Percentiles rank a stretch among this genome's conserved stretches.
phyloP scores from a whole-genome alignment of 2,797 vertebrate genomes.

The Crocidura indochinensis region DNA sequence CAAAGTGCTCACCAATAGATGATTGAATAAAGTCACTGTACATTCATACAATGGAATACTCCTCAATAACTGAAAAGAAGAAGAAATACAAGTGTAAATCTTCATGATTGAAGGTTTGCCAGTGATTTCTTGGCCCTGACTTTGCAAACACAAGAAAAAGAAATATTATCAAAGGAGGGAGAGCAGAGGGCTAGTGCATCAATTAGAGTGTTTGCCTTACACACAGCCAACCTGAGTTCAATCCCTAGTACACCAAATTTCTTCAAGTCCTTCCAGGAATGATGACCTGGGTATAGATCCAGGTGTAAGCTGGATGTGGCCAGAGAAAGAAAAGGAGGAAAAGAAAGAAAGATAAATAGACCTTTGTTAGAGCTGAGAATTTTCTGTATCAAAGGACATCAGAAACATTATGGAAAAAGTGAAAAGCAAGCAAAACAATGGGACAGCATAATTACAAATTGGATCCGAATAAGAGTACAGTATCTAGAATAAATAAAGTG shows the following conservation, averaged over 20 bases:
- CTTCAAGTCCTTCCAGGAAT: no score
- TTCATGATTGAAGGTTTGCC: not conserved
- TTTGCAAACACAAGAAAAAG: slow-evolving; percentile 19
- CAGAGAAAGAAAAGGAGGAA: no score
- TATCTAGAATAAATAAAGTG: slow-evolving; percentile 54
- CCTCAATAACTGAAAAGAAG: no score
- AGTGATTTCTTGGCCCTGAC: slow-evolving; percentile 3
- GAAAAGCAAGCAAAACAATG: slow-evolving; percentile 7
- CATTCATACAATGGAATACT: no score
- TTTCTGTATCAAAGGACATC: not conserved
- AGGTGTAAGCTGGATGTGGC: no score
- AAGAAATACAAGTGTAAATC: not conserved
- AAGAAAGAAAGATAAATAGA: not conserved
- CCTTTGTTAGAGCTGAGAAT: slow-evolving; percentile 5
- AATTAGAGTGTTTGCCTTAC: no score
- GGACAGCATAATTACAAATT: slow-evolving; percentile 42
- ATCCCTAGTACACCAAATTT: no score
- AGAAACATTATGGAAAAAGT: slow-evolving; percentile 27
- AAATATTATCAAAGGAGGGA: not conserved
- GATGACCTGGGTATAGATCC: no score
- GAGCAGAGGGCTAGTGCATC: no score
- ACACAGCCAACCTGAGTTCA: no score
- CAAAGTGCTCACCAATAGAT: no score
- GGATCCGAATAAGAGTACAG: not conserved
- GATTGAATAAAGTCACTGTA: no score